A percentile compares a stretch with the other conserved stretches of the same genome.
phyloP scores from a whole-genome alignment of 1,140 invertebrate genomes.

The Anagrus nilaparvatae region DNA sequence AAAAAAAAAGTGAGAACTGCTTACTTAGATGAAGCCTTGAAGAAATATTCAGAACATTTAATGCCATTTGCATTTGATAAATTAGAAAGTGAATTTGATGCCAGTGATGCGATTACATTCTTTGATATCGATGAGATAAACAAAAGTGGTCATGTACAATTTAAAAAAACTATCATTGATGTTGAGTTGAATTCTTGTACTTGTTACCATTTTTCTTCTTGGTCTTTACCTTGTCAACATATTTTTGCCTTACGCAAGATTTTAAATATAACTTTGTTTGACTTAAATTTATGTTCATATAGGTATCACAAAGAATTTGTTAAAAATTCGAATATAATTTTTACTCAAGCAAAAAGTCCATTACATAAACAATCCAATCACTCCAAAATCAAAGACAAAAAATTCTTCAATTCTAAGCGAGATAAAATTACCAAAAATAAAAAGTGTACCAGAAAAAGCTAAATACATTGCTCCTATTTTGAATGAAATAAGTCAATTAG shows the following conservation, averaged over 20 bases:
- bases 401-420: not conserved
- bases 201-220: constrained; percentile 7
- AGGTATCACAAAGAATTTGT: constrained; percentile 10
- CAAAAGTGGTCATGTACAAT: not conserved
- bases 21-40: not conserved
- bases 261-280: constrained; percentile 7
- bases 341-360: too few species aligned
- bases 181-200: constrained; percentile 4
- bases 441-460: constrained; percentile 2
- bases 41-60: not conserved
- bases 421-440: constrained; percentile 4
- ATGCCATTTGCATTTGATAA: not conserved
- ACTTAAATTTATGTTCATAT: constrained; percentile 7
- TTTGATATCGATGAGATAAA: not conserved
- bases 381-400: not conserved
- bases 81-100: not conserved
- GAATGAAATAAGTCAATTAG: too few species aligned
- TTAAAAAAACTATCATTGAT: not conserved
- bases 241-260: constrained; percentile 9
- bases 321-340: too few species aligned
- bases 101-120: too few species aligned
- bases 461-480: constrained; percentile 5
- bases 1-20: constrained; percentile 1
- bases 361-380: too few species aligned
- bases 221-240: constrained; percentile 14